Evolutionary conservation across 1,140 invertebrate genomes (phyloP).

Genomic region (Propsilocerus akamusi): DNA sequence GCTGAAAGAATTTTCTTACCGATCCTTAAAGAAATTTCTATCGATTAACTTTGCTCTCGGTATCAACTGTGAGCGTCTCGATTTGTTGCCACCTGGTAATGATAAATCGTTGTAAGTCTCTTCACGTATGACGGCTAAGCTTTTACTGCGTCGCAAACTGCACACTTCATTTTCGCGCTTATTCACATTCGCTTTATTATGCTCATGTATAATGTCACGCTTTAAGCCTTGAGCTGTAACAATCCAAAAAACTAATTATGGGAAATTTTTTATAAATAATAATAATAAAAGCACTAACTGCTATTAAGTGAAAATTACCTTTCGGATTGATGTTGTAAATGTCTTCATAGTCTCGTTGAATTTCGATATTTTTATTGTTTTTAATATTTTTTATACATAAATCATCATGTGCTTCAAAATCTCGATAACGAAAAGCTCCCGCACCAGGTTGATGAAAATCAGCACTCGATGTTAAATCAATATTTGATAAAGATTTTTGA

Average conservation of each 20-base stretch:
- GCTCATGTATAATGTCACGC: neutral
- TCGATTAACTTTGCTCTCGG: slow-evolving; percentile 56
- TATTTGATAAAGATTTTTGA: slow-evolving; percentile 21
- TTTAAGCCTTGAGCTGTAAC: neutral
- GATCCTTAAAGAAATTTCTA: slow-evolving; percentile 47
- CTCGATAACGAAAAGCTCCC: neutral
- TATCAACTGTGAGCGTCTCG: slow-evolving; percentile 49
- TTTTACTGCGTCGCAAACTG: slow-evolving; percentile 46
- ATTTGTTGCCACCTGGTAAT: slow-evolving; percentile 35
- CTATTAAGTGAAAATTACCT: neutral
- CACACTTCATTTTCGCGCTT: slow-evolving; percentile 26
- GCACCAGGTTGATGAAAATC: slow-evolving; percentile 11
- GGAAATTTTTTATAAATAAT: neutral
- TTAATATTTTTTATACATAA: neutral
- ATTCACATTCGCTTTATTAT: neutral
- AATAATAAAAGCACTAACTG: neutral
- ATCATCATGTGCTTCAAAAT: neutral
- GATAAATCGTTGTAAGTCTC: slow-evolving; percentile 46
- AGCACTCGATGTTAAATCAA: slow-evolving; percentile 24
- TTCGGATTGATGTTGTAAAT: neutral
- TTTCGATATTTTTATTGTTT: neutral
- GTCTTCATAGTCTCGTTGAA: neutral
- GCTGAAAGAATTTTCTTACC: slow-evolving; percentile 23
- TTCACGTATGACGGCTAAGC: slow-evolving; percentile 56
- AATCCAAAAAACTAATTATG: slow-evolving; percentile 1